Percentiles rank a stretch among this genome's conserved stretches.
Evolutionary conservation across 2,113 vertebrate species (phyloP).

Genomic region (Grallaria varia): DNA sequence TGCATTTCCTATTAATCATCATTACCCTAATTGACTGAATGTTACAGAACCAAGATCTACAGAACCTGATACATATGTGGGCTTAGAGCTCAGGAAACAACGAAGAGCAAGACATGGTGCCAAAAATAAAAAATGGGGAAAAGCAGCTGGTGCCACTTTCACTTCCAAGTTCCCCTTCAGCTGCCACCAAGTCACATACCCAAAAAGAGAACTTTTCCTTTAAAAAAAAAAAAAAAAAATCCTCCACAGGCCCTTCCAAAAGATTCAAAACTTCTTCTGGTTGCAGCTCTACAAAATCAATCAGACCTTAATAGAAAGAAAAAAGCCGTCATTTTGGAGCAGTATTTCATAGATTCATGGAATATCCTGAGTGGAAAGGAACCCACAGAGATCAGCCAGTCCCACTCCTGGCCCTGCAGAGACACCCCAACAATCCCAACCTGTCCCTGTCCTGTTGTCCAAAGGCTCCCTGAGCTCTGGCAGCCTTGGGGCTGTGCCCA

Average conservation of each 20-base stretch:
- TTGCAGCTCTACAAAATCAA: neutral
- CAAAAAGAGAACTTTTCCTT: neutral
- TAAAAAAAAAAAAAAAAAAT: neutral
- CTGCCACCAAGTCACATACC: neutral
- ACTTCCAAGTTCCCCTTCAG: neutral
- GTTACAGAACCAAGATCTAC: neutral
- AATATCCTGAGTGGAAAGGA: neutral
- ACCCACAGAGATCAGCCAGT: neutral
- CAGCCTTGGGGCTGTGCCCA: neutral
- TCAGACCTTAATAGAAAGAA: neutral
- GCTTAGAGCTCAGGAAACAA: neutral
- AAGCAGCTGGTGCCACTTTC: slow-evolving; percentile 20
- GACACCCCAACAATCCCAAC: neutral
- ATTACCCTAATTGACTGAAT: accelerated
- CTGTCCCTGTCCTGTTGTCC: neutral
- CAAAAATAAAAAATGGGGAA: neutral
- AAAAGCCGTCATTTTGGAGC: neutral
- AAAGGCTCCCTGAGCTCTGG: neutral
- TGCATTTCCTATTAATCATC: neutral
- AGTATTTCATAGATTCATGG: neutral
- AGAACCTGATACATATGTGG: neutral
- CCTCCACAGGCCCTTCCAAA: neutral
- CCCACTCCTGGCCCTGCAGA: neutral
- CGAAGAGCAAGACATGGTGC: neutral
- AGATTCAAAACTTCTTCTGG: neutral